Conservation (phyloP, 2,888 invertebrate genomes). For the Onchidella celtica region DNA sequence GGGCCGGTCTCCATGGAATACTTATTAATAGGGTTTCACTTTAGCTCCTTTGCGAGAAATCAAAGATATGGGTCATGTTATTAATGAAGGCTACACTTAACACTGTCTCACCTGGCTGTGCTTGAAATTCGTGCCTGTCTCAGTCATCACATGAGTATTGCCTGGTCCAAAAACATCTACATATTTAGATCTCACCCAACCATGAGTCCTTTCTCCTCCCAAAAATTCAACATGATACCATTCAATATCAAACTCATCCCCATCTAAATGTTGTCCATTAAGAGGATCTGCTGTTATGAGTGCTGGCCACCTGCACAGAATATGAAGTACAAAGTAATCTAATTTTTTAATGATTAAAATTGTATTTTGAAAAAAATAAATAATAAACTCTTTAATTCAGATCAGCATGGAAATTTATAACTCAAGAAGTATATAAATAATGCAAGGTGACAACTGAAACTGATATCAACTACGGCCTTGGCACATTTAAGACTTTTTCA, state of each 20-base stretch:
- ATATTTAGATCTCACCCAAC: slow-evolving; percentile 65
- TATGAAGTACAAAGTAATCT: too few species aligned
- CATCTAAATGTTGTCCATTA: slow-evolving; percentile 57
- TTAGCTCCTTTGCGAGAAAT: too few species aligned
- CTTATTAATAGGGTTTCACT: too few species aligned
- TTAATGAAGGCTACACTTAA: neutral
- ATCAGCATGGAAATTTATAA: too few species aligned
- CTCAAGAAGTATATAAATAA: neutral
- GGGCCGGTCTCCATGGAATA: too few species aligned
- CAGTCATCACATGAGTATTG: neutral
- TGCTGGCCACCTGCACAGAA: slow-evolving; percentile 77
- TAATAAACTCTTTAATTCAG: too few species aligned
- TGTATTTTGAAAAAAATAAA: too few species aligned
- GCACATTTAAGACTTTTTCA: too few species aligned
- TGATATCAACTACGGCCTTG: neutral
- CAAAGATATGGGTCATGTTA: neutral
- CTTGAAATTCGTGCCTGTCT: neutral
- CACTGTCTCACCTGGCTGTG: neutral
- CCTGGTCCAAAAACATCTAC: slow-evolving; percentile 61
- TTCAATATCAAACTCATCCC: slow-evolving; percentile 63
- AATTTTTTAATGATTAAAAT: too few species aligned
- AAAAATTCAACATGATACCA: slow-evolving; percentile 76
- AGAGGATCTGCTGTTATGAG: slow-evolving; percentile 69
- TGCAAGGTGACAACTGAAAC: neutral
- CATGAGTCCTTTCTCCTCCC: slow-evolving; percentile 68